Base-by-base conservation (phyloP, 2,888 invertebrate species). In the Drosophila quasianomalipes region DNA sequence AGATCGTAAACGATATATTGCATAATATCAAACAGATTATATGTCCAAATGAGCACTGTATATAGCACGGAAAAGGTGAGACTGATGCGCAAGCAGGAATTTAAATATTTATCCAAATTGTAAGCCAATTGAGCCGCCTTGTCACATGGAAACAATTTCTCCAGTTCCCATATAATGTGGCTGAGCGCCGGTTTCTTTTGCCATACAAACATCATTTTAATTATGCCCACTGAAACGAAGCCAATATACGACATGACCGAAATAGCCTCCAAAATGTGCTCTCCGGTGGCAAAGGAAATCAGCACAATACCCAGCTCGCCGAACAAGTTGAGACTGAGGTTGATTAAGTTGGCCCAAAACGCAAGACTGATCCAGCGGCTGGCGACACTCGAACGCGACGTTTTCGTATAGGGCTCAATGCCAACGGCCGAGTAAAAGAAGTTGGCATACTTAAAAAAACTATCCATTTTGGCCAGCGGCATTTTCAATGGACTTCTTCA, bases 241-340 rank as follows among this genome's bases (percentile, higher is more conserved):
- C 93, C 92, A 31, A 93, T 85, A 53, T 90, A 93, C 0, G 92
- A 90, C 70, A 91, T 81, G 0, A 87, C 82, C 53, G 85, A 89
- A 5, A 89, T 91, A 35, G 90, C 90, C 41, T 92, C 91, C 0
- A 91, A 26, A 10, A 92, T 83, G 7, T 89, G 69, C n/a, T 81
- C 71, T 1, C 82, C 81, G 3, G 75, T 70, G 10, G 44, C 68
- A 0, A 91, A 47, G 0, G 91, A 83, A 22, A 80, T 41, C n/a
- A 79, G 37, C 6, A 92, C 81, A 66, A 83, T 92, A 1, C 81
- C n/a, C 1, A 85, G 5, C 70, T 92, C 92, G 14, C 81, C 4
- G 84, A 0, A 3, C 88, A 53, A 14, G 70, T 70, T 0, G 16
- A 73, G 0, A 28, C 69, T 70, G 3, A 92, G 67, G 61, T 92